Conservation (phyloP, 1,140 invertebrate species). For the Drosophila ogumai region DNA sequence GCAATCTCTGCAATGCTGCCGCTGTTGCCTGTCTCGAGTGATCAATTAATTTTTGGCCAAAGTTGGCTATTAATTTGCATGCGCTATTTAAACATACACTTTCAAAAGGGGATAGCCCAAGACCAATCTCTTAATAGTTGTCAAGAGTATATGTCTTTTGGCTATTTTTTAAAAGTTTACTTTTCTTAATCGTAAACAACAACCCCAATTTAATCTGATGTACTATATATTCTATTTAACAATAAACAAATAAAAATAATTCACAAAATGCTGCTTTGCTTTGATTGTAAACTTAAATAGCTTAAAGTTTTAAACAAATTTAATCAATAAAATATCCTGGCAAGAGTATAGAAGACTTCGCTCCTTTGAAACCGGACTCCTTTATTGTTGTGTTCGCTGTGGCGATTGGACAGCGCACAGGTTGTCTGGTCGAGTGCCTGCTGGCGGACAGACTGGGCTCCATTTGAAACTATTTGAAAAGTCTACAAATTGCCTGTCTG, state of each 20-base stretch:
- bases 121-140: not conserved
- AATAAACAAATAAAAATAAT: not conserved
- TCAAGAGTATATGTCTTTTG: not conserved
- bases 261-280: not conserved
- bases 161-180: too few relatives aligned
- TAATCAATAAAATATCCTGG: not conserved
- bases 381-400: conserved; percentile 46
- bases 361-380: not conserved
- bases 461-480: conserved; percentile 78
- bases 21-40: conserved; percentile 63
- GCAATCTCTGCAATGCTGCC: conserved; percentile 55
- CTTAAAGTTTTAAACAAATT: too few relatives aligned
- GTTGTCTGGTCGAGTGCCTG: conserved; percentile 40
- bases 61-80: conserved; percentile 80
- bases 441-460: conserved; percentile 34
- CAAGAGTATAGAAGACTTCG: conserved; percentile 17
- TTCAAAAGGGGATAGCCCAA: not conserved
- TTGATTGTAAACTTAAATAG: not conserved
- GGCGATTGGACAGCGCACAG: conserved; percentile 42
- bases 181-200: not conserved
- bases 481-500: conserved; percentile 82
- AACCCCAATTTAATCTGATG: not conserved
- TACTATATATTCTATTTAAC: not conserved
- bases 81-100: conserved; percentile 49
- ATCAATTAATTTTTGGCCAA: conserved; percentile 80